Evolutionary conservation across 2,797 vertebrate species (phyloP).

Genomic region (Champsocephalus esox): DNA sequence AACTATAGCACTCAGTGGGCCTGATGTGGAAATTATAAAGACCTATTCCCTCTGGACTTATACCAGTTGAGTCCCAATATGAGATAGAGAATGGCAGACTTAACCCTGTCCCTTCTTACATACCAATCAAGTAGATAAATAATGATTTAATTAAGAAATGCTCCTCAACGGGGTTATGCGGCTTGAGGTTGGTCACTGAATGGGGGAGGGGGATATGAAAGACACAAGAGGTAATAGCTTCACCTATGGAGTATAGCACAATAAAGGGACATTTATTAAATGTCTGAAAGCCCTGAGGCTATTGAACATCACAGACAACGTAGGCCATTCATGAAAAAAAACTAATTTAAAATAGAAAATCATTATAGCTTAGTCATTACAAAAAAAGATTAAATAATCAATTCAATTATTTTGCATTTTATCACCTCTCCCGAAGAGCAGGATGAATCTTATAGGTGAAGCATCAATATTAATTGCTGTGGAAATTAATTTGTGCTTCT

Average conservation of each 20-base stretch:
- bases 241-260: constrained; percentile 67
- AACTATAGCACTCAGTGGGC: constrained; percentile 53
- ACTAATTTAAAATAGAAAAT: constrained; percentile 66
- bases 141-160: constrained; percentile 82
- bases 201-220: constrained; percentile 47
- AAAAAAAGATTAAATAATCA: constrained; percentile 76
- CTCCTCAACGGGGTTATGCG: constrained; percentile 50
- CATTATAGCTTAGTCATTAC: constrained; percentile 68
- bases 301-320: constrained; percentile 59
- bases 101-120: constrained; percentile 64
- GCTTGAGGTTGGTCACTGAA: constrained; percentile 44
- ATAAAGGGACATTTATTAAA: constrained; percentile 77
- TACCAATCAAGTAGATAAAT: constrained; percentile 81
- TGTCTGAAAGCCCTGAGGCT: constrained; percentile 54
- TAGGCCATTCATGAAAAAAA: constrained; percentile 60
- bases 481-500: constrained; percentile 83
- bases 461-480: constrained; percentile 79
- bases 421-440: constrained; percentile 75
- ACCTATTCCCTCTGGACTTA: constrained; percentile 59
- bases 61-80: constrained; percentile 70
- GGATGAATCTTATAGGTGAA: constrained; percentile 69
- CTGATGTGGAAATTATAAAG: constrained; percentile 66
- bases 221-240: constrained; percentile 59
- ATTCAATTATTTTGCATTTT: constrained; percentile 81
- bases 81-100: constrained; percentile 66